Evolutionary conservation across 2,888 invertebrate species (phyloP).

Genomic region (Macrophya annulata): DNA sequence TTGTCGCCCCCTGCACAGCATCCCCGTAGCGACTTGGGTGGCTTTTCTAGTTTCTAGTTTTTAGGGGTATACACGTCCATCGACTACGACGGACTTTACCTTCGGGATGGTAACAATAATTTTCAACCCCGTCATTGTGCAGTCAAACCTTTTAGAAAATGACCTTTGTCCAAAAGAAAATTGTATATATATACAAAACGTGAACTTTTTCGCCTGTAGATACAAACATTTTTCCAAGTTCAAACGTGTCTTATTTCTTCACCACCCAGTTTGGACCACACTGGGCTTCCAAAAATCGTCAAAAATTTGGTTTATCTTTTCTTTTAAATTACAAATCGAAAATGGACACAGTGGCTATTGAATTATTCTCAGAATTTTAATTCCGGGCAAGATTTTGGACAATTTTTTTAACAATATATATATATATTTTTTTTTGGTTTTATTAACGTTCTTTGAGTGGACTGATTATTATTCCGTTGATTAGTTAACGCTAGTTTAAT

Average conservation of each 20-base stretch:
- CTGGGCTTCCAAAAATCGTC: constrained; percentile 68
- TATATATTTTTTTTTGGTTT: neutral
- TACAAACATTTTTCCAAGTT: neutral
- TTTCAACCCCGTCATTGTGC: constrained; percentile 48
- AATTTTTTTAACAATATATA: too few species aligned
- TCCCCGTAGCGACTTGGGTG: constrained; percentile 55
- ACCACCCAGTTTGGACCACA: constrained; percentile 61
- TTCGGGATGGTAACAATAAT: constrained; percentile 39
- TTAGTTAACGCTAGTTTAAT: constrained; percentile 61
- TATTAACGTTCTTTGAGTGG: constrained; percentile 1
- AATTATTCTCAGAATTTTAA: neutral
- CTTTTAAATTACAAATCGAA: too few species aligned
- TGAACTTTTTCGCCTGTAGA: constrained; percentile 22
- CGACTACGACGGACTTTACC: neutral
- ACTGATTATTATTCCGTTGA: constrained; percentile 45
- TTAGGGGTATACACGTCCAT: too few species aligned
- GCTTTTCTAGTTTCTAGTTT: constrained; percentile 14
- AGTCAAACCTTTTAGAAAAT: neutral
- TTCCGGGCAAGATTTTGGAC: neutral
- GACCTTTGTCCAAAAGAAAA: constrained; percentile 4
- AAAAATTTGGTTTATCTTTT: constrained; percentile 57
- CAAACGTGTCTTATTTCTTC: constrained; percentile 41
- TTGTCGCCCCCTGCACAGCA: constrained; percentile 41
- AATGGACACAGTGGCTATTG: neutral
- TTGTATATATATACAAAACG: constrained; percentile 47